Evolutionary conservation across 2,113 vertebrate genomes (phyloP), one percentile per base, ranked within the genome.

Genomic region (Neodontobutis hainanensis): DNA sequence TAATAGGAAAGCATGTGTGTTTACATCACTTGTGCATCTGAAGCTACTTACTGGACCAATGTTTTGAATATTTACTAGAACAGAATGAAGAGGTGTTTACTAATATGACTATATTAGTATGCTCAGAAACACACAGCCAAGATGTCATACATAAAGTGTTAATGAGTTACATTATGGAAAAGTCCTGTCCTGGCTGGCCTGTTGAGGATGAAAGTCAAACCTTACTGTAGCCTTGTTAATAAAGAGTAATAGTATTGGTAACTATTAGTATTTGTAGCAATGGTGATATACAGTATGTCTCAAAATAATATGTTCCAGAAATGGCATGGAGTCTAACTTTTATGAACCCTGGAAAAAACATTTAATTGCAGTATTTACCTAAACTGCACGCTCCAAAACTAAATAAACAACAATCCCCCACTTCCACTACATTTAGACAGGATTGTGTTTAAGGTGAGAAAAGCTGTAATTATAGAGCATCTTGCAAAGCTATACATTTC

Each of bases 1-100:
- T 75, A 63, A 74, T 56, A 27, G 52, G 60, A 74, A 68, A 65
- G 47, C 51, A 47, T 47, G 12, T 16, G 64, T 45, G 52, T 70
- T n/a, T 76, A 70, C 40, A 65, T 65, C 67, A 70, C 52, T 61
- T 44, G 52, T 5, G 48, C 12, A 63, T 8, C 56, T 42, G 11
- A 68, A 9, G 34, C 15, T 60, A 5, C 44, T 46, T 46, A 46
- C 12, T 11, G 5, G 10, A 14, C 44, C 44, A 46, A 14, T 46
- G 5, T 46, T 12, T 46, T 46, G 11, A 46, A 5, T 46, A 46
- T 46, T 46, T 46, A 46, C 12, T 46, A 11, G 11, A 5, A 46
- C 44, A 10, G 12, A 0, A 11, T 12, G 44, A 11, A 11, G 11
- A 46, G 12, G 5, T 46, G 44, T 46, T 46, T 46, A 27, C 19